These are phyloP conservation scores for Microtus ochrogaster DNA, from an alignment of 2,113 vertebrate species.

Conservation along the genomic window DNA sequence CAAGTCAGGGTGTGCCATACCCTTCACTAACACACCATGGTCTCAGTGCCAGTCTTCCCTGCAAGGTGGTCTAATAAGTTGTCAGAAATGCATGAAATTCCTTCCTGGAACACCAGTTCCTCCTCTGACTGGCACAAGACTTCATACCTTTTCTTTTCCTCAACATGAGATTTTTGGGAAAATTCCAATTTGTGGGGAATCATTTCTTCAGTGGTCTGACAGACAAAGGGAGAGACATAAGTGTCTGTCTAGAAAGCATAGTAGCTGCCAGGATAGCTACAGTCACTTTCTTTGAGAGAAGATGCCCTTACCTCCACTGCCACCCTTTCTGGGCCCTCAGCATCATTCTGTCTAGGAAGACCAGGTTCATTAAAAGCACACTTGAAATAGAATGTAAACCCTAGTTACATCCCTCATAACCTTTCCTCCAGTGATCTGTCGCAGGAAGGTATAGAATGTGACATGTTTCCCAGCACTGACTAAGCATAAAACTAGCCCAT, in stretches of 20 bases:
- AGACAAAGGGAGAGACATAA: not conserved
- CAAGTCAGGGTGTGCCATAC: not conserved
- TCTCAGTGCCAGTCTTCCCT: not conserved
- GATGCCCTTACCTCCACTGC: not conserved
- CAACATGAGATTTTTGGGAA: not conserved
- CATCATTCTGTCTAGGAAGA: not conserved
- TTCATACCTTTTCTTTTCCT: not conserved
- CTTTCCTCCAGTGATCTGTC: conserved; percentile 22
- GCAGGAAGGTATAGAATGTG: conserved; percentile 10
- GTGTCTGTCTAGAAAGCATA: no score
- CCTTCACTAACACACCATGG: not conserved
- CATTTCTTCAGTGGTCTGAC: not conserved
- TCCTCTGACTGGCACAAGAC: not conserved
- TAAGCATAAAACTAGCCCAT: conserved; percentile 78
- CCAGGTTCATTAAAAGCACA: not conserved
- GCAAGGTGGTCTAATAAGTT: not conserved
- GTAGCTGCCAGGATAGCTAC: not conserved
- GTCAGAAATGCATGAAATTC: not conserved
- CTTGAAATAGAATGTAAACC: not conserved
- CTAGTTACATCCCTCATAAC: not conserved
- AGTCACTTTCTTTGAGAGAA: not conserved
- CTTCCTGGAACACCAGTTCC: not conserved
- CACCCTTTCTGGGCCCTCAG: not conserved
- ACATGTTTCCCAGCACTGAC: conserved; percentile 59
- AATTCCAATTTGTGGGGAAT: not conserved